Base-by-base conservation (phyloP, 2,797 vertebrate species). In the Pangasius djambal region DNA sequence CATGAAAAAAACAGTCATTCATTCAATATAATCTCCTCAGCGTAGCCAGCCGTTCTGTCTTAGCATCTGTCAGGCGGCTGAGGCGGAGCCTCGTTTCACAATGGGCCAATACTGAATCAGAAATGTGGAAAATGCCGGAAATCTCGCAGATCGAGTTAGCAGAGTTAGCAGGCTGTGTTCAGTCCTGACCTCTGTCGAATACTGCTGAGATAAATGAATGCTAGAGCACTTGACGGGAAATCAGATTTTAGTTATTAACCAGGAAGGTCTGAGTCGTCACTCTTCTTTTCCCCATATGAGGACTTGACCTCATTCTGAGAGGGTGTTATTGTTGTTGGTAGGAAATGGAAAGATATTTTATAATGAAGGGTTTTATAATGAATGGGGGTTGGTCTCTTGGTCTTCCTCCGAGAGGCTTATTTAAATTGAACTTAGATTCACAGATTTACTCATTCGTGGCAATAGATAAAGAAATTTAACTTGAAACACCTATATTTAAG, bases 41-140 rank as follows among this genome's bases (percentile, higher is more conserved):
- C 31, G 61, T 48, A 84, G 31, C 78, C 25, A 37, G 18, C 18
- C 3, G 2, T 9, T 65, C 15, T 7, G 37, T 37, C 18, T 81
- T 2, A 28, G n/a, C 6, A 2, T 8, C 6, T 55, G 2, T 69
- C 9, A 85, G n/a, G 1, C 4, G 10, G 15, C 8, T 9, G 63
- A 52, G 44, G 28, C 13, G 20, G 25, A 15, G 59, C 20, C n/a
- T 87, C 22, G 2, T 37, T 52, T 57, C 34, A 22, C 22, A 44
- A 37, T 40, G 22, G 61, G n/a, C 69, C 50, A 86, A 40, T 72
- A 74, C 5, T 40, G 18, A 20, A 85, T 88, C 59, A 31, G 74
- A 85, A 85, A 77, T 79, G 83, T 16, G 50, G 74, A 55, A 78
- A 69, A 61, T 89, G 34, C 83, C 34, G 48, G 52, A 81, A 34